These are phyloP conservation scores for Pyrrhia umbra DNA, from an alignment of 2,888 invertebrate species.

Conservation along the genomic window DNA sequence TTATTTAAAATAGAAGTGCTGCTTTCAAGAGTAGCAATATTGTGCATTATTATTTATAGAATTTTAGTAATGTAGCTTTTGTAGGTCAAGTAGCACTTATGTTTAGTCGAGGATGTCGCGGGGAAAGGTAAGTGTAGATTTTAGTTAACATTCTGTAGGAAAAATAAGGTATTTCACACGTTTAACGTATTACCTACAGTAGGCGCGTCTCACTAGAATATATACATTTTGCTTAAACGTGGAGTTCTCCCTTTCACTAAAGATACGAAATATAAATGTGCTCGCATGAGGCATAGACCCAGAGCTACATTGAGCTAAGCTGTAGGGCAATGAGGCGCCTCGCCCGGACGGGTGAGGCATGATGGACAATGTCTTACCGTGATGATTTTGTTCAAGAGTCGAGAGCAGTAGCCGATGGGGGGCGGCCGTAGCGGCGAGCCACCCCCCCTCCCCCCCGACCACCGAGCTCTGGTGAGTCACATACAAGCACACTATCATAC, in stretches of 20 bases:
- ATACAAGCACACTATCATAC: slow-evolving; percentile 58
- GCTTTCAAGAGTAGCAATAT: neutral
- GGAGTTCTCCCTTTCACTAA: too few species aligned
- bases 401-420: slow-evolving; percentile 81
- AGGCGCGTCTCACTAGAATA: too few species aligned
- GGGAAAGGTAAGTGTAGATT: slow-evolving; percentile 25
- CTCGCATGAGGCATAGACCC: neutral
- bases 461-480: slow-evolving; percentile 83
- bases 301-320: slow-evolving; percentile 8
- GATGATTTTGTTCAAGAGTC: slow-evolving; percentile 89
- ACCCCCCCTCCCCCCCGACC: slow-evolving; percentile 71
- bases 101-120: neutral
- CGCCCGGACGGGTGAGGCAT: slow-evolving; percentile 43
- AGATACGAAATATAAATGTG: too few species aligned
- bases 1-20: too few species aligned
- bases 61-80: slow-evolving; percentile 4
- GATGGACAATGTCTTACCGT: slow-evolving; percentile 69
- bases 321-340: slow-evolving; percentile 10
- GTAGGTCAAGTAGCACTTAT: slow-evolving; percentile 8
- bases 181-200: too few species aligned
- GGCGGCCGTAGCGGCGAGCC: slow-evolving; percentile 81
- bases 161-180: too few species aligned
- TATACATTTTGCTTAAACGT: too few species aligned
- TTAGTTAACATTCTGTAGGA: too few species aligned
- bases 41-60: slow-evolving; percentile 9